A percentile compares a stretch with the other conserved stretches of the same genome.
These are phyloP conservation scores for Phrixothrix hirtus DNA, from an alignment of 2,888 invertebrate genomes.

Conservation along the genomic window DNA sequence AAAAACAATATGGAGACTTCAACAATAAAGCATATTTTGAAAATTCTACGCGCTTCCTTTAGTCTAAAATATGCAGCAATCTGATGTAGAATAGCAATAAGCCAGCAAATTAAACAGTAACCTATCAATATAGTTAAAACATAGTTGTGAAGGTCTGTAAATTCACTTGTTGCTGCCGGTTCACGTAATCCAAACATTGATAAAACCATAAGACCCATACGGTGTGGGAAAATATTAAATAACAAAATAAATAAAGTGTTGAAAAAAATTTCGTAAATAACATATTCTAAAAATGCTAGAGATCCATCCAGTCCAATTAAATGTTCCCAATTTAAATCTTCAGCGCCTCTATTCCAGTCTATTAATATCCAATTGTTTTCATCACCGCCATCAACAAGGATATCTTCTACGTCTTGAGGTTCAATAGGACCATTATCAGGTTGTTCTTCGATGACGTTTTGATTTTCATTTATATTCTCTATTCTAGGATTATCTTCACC, in stretches of 20 bases:
- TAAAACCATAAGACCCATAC: constrained; percentile 87
- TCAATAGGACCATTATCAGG: constrained; percentile 24
- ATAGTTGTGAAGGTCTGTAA: constrained; percentile 95
- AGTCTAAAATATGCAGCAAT: constrained; percentile 80
- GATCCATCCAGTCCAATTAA: constrained; percentile 95
- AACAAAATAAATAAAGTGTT: constrained; percentile 96
- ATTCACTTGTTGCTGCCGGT: constrained; percentile 75
- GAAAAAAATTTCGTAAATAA: constrained; percentile 97
- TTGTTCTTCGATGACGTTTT: constrained; percentile 47
- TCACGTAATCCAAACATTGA: constrained; percentile 70
- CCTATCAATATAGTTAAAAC: constrained; percentile 90
- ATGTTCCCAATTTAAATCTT: constrained; percentile 98
- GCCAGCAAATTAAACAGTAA: constrained; percentile 86
- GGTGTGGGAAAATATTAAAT: constrained; percentile 96
- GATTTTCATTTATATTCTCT: constrained; percentile 16
- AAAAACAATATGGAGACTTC: constrained; percentile 93
- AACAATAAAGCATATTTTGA: constrained; percentile 90
- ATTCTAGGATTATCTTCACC: constrained; percentile 21
- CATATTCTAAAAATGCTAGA: constrained; percentile 95
- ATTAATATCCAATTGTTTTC: constrained; percentile 97
- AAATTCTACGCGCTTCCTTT: constrained; percentile 77
- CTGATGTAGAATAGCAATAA: constrained; percentile 81
- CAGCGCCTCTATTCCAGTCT: constrained; percentile 97
- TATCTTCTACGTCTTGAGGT: constrained; percentile 54
- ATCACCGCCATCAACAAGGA: constrained; percentile 71